These are phyloP conservation scores for Noctua janthe DNA, from an alignment of 2,888 invertebrate species.

Conservation along the genomic window DNA sequence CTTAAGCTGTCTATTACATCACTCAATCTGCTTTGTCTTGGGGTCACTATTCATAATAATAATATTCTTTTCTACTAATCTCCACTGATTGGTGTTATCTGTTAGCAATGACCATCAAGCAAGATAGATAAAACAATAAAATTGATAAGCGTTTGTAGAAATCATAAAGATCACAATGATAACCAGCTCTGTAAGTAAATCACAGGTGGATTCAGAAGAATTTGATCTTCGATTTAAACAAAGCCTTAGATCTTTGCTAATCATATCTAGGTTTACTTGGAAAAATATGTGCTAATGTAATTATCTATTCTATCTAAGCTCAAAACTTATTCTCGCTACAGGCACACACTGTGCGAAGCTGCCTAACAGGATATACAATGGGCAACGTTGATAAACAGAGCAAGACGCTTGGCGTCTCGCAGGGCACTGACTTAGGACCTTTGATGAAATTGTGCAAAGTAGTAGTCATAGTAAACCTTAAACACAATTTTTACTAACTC, in stretches of 20 bases:
- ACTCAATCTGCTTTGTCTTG: conserved; percentile 10
- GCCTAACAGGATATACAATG: conserved; percentile 34
- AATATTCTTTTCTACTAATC: conserved; percentile 18
- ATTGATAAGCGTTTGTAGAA: conserved; percentile 30
- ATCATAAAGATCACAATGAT: conserved; percentile 25
- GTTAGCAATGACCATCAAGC: conserved; percentile 37
- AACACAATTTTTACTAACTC: background rate
- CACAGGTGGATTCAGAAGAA: conserved; percentile 1
- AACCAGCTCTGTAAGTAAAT: conserved; percentile 17
- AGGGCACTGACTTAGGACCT: conserved; percentile 40
- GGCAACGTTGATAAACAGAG: conserved; percentile 40
- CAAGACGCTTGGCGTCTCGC: conserved; percentile 40
- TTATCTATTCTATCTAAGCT: conserved; percentile 13
- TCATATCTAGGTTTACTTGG: conserved; percentile 5
- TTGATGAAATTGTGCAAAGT: conserved; percentile 5
- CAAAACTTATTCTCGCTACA: conserved; percentile 18
- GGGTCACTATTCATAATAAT: conserved; percentile 4
- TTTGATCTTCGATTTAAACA: background rate
- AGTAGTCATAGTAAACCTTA: background rate
- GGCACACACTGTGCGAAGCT: conserved; percentile 11
- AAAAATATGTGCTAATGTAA: background rate
- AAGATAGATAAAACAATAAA: conserved; percentile 28
- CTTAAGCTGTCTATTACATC: conserved; percentile 6
- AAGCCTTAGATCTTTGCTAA: conserved; percentile 4
- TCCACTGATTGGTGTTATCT: conserved; percentile 34